Evolutionary conservation across 2,113 vertebrate species (phyloP).

Genomic region (Rafetus swinhoei): DNA sequence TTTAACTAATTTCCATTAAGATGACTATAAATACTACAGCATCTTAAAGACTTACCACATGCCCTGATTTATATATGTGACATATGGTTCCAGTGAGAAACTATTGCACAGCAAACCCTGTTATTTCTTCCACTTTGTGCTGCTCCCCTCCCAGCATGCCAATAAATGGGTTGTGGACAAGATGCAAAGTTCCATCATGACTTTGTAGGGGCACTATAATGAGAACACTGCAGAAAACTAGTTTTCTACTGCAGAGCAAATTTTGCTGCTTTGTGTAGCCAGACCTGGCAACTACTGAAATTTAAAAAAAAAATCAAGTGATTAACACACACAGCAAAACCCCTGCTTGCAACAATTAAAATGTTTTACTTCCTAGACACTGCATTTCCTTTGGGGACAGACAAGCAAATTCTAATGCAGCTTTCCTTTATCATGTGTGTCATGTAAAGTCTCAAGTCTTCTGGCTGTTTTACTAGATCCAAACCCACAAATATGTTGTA

Average conservation of each 20-base stretch:
- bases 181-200: slow-evolving; percentile 63
- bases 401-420: slow-evolving; percentile 61
- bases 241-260: slow-evolving; percentile 54
- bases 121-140: slow-evolving; percentile 62
- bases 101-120: slow-evolving; percentile 44
- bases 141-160: slow-evolving; percentile 41
- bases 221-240: slow-evolving; percentile 42
- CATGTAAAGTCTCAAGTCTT: slow-evolving; percentile 61
- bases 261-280: slow-evolving; percentile 63
- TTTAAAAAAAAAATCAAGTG: slow-evolving; percentile 36
- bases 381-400: slow-evolving; percentile 42
- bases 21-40: background rate
- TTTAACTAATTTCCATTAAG: slow-evolving; percentile 15
- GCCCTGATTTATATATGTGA: slow-evolving; percentile 25
- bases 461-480: slow-evolving; percentile 64
- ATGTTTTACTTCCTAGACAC: slow-evolving; percentile 50
- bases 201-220: slow-evolving; percentile 51
- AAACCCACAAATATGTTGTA: slow-evolving; percentile 59
- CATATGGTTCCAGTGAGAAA: slow-evolving; percentile 27
- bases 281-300: slow-evolving; percentile 51
- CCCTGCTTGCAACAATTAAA: background rate
- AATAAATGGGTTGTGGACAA: slow-evolving; percentile 35
- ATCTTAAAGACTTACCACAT: slow-evolving; percentile 36
- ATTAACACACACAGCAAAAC: slow-evolving; percentile 46
- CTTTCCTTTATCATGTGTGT: slow-evolving; percentile 66